Evolutionary conservation across 1,140 invertebrate species (phyloP).

Genomic region (Hetaerina americana): DNA sequence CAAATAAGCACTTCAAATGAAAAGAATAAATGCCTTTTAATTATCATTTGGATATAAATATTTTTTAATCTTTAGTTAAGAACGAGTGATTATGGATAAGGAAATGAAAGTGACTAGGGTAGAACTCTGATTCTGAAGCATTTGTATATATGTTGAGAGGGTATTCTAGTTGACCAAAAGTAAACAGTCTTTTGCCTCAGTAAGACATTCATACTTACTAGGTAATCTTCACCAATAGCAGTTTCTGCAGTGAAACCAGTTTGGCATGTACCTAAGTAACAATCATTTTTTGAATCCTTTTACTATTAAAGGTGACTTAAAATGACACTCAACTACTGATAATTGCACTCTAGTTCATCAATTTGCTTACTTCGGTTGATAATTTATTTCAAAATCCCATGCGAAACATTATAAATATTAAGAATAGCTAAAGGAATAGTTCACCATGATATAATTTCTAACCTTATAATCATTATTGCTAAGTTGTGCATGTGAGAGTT

Average conservation of each 20-base stretch:
- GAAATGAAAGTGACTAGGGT: too few species aligned
- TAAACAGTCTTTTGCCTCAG: neutral
- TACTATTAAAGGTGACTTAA: slow-evolving; percentile 16
- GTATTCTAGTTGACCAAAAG: neutral
- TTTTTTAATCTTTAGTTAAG: too few species aligned
- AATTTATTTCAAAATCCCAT: slow-evolving; percentile 2
- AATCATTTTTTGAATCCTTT: slow-evolving; percentile 17
- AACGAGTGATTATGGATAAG: too few species aligned
- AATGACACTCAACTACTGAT: slow-evolving; percentile 3
- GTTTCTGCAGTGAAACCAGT: slow-evolving; percentile 6
- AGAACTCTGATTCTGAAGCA: too few species aligned
- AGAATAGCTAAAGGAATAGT: too few species aligned
- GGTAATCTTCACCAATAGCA: slow-evolving; percentile 10
- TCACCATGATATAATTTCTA: too few species aligned
- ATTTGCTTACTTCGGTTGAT: neutral
- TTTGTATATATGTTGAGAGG: neutral
- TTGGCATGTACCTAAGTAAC: slow-evolving; percentile 17
- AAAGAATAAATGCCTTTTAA: too few species aligned
- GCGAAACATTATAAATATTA: too few species aligned
- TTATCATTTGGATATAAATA: too few species aligned
- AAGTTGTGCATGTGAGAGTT: too few species aligned
- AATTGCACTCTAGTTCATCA: neutral
- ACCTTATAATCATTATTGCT: too few species aligned
- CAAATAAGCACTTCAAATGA: too few species aligned
- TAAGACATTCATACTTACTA: neutral